These are phyloP conservation scores for Molorchus minor DNA, from an alignment of 2,888 invertebrate genomes.

Conservation along the genomic window DNA sequence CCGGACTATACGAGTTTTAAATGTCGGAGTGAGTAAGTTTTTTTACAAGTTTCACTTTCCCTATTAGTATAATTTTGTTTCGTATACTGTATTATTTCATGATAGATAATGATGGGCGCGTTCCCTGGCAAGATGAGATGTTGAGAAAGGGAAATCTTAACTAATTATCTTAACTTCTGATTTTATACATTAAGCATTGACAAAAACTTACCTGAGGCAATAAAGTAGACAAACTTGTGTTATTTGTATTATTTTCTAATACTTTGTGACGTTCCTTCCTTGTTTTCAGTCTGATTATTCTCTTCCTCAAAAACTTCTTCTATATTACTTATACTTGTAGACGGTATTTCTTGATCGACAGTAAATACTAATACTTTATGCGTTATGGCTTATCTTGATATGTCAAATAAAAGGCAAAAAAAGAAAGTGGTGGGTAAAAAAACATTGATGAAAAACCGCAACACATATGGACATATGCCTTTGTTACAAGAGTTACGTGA, in stretches of 20 bases:
- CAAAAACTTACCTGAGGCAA: neutral
- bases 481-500: neutral
- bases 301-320: neutral
- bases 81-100: too few species aligned
- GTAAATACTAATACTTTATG: neutral
- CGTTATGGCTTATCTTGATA: neutral
- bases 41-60: too few species aligned
- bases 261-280: too few species aligned
- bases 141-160: neutral
- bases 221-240: neutral
- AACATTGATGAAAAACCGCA: neutral
- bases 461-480: neutral
- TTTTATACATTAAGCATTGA: neutral
- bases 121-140: neutral
- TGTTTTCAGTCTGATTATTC: neutral
- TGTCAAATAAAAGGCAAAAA: neutral
- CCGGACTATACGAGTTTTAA: too few species aligned
- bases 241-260: slow-evolving; percentile 3
- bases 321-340: neutral
- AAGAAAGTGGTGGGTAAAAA: neutral
- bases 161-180: neutral
- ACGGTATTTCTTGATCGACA: neutral
- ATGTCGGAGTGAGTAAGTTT: too few species aligned
- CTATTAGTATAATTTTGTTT: too few species aligned
- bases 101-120: neutral